phyloP scores from a whole-genome alignment of 2,888 invertebrate genomes.

The Dione juno region DNA sequence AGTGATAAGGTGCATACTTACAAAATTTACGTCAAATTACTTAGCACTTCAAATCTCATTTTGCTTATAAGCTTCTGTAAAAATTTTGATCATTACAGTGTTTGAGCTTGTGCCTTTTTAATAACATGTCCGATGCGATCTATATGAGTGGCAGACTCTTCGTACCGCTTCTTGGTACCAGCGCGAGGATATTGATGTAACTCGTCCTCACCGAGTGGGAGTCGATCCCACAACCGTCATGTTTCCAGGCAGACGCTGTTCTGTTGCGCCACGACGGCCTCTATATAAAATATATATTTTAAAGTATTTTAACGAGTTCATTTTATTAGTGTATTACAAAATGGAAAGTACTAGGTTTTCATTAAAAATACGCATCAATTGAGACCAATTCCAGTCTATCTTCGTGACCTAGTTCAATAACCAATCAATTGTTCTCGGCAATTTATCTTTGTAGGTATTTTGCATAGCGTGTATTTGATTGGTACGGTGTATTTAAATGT shows the following conservation, averaged over 20 bases:
- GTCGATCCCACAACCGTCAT: too few relatives aligned
- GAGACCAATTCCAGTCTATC: slow-evolving; percentile 14
- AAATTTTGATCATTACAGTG: neutral
- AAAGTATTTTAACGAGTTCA: neutral
- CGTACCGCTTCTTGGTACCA: too few relatives aligned
- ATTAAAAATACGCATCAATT: slow-evolving; percentile 14
- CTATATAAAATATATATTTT: too few relatives aligned
- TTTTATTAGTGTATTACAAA: neutral
- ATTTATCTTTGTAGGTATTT: slow-evolving; percentile 6
- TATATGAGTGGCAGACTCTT: too few relatives aligned
- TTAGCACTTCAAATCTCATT: too few relatives aligned
- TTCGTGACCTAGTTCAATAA: slow-evolving; percentile 14
- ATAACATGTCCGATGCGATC: neutral
- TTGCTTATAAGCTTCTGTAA: neutral
- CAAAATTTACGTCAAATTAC: too few relatives aligned
- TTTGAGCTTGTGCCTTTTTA: neutral
- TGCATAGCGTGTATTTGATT: slow-evolving; percentile 13
- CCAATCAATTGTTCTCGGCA: neutral
- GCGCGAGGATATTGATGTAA: too few relatives aligned
- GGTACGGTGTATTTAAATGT: neutral
- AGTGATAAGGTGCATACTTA: too few relatives aligned
- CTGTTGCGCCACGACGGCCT: neutral
- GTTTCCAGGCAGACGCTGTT: neutral
- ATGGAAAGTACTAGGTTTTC: neutral
- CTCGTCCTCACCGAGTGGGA: too few relatives aligned